Evolutionary conservation across 2,888 invertebrate species (phyloP).

Genomic region (Aleiodes testaceus): DNA sequence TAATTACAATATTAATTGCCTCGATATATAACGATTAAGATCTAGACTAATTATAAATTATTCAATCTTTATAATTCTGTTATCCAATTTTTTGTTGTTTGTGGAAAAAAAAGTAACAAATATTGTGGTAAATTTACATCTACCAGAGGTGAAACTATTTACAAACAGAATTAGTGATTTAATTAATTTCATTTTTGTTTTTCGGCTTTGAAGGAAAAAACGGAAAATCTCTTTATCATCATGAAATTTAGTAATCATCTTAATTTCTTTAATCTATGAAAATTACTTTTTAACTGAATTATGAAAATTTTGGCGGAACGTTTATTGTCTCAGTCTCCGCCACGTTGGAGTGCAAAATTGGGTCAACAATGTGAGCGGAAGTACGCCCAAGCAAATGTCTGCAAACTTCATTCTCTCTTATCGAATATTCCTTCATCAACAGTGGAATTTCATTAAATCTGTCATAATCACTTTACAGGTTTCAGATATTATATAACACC

Average conservation of each 20-base stretch:
- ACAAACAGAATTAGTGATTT: background rate
- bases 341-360: conserved; percentile 28
- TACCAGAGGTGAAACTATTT: conserved; percentile 11
- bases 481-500: conserved; percentile 16
- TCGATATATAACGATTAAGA: conserved; percentile 6
- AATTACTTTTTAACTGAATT: conserved; percentile 23
- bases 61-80: background rate
- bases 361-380: conserved; percentile 31
- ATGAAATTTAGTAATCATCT: background rate
- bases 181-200: background rate
- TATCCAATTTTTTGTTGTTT: background rate
- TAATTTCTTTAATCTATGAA: conserved; percentile 3
- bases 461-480: conserved; percentile 37
- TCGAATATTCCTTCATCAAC: conserved; percentile 47
- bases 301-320: conserved; percentile 29
- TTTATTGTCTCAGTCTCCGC: conserved; percentile 11
- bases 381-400: conserved; percentile 22
- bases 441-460: conserved; percentile 52
- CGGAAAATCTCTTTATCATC: background rate
- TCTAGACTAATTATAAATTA: conserved; percentile 16
- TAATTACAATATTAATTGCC: conserved; percentile 61
- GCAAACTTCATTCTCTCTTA: conserved; percentile 41
- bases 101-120: background rate
- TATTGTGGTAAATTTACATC: conserved; percentile 1
- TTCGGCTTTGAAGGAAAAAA: background rate